These are phyloP conservation scores for Tetragonula clypearis DNA, from an alignment of 1,140 invertebrate species.

Conservation along the genomic window DNA sequence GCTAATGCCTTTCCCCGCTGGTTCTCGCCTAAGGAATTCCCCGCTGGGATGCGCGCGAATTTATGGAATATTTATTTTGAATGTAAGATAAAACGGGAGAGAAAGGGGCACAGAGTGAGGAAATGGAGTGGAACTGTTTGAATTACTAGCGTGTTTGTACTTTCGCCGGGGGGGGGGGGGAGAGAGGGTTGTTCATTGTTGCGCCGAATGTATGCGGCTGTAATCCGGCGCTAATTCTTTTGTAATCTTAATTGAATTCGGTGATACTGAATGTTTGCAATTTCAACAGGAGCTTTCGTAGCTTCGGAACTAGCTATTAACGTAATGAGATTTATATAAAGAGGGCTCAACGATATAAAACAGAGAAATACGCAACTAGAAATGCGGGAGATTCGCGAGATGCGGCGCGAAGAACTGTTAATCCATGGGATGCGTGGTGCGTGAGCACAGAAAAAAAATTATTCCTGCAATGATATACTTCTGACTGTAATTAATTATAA, in stretches of 20 bases:
- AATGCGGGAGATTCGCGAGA: too few relatives aligned
- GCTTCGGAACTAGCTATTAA: not conserved
- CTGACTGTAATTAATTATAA: too few relatives aligned
- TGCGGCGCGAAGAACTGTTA: too few relatives aligned
- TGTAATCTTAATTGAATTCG: not conserved
- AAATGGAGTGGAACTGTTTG: not conserved
- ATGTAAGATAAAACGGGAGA: not conserved
- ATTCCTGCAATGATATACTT: too few relatives aligned
- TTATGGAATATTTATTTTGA: constrained; percentile 14
- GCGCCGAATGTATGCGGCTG: not conserved
- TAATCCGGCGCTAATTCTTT: not conserved
- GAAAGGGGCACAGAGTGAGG: not conserved
- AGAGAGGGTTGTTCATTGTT: not conserved
- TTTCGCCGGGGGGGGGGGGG: not conserved
- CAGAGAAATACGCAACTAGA: too few relatives aligned
- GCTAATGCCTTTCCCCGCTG: not conserved
- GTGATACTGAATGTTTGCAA: not conserved
- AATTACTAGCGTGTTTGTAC: not conserved
- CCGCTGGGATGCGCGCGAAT: not conserved
- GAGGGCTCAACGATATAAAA: too few relatives aligned
- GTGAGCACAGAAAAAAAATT: too few relatives aligned
- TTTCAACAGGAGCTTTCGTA: not conserved
- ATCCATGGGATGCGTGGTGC: too few relatives aligned
- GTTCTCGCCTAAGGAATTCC: not conserved
- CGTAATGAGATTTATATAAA: not conserved